These are phyloP conservation scores for Pseudomyrmex sp. DNA, from an alignment of 1,140 invertebrate genomes.

Conservation along the genomic window DNA sequence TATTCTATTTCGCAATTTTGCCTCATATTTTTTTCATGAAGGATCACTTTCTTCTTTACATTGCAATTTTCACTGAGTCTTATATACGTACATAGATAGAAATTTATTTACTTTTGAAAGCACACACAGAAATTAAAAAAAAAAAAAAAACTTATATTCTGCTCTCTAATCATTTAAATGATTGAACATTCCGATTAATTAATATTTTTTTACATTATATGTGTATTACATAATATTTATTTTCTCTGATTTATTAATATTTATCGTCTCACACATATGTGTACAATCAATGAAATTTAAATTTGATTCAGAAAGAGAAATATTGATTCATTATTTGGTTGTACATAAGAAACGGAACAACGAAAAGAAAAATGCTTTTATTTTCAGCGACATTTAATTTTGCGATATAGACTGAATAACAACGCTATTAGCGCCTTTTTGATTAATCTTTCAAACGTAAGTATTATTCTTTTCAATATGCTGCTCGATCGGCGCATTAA, in stretches of 20 bases:
- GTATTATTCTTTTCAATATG: neutral
- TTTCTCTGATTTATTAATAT: too few species aligned
- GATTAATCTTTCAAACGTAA: constrained; percentile 36
- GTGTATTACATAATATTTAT: too few species aligned
- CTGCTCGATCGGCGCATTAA: constrained; percentile 34
- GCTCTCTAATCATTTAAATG: neutral
- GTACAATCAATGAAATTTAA: neutral
- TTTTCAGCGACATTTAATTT: constrained; percentile 20
- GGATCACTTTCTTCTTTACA: constrained; percentile 10
- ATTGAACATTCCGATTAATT: constrained; percentile 15
- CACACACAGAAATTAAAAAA: neutral
- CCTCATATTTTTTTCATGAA: constrained; percentile 53
- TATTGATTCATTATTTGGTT: neutral
- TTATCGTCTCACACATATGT: neutral
- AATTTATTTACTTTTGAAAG: neutral
- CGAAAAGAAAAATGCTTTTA: neutral
- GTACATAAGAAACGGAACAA: neutral
- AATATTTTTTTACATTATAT: neutral
- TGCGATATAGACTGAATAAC: neutral
- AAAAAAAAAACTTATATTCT: neutral
- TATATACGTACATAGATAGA: neutral
- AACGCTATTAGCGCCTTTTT: constrained; percentile 5
- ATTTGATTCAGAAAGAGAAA: neutral
- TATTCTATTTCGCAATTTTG: constrained; percentile 44
- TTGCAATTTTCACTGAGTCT: neutral